These are phyloP conservation scores for Chymomyza caudatula DNA, from an alignment of 2,888 invertebrate species.

Conservation along the genomic window DNA sequence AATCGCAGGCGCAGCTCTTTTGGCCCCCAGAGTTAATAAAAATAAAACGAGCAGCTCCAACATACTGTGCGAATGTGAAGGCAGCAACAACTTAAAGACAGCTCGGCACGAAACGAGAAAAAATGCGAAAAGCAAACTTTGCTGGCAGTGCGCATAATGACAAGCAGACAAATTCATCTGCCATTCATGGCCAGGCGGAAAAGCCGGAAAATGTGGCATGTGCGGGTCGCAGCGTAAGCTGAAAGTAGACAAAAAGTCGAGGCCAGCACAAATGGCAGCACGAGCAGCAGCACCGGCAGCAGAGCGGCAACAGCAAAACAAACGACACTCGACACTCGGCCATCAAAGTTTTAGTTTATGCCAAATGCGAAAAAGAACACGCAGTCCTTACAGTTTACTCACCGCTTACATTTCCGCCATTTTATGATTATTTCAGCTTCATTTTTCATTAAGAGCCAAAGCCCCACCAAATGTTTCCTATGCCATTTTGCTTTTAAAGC, in stretches of 20 bases:
- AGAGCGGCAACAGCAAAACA: not conserved
- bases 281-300: not conserved
- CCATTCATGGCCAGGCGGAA: slow-evolving; percentile 41
- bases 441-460: slow-evolving; percentile 60
- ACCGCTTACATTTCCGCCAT: slow-evolving; percentile 52
- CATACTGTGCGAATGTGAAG: not conserved
- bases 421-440: slow-evolving; percentile 60
- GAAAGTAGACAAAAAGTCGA: slow-evolving; percentile 10
- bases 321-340: slow-evolving; percentile 2
- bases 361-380: slow-evolving; percentile 60
- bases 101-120: slow-evolving; percentile 1
- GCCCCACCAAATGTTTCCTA: slow-evolving; percentile 46
- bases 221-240: not conserved
- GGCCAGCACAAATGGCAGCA: slow-evolving; percentile 5
- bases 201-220: slow-evolving; percentile 24
- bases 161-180: slow-evolving; percentile 64
- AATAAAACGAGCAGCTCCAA: slow-evolving; percentile 6
- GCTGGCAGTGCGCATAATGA: slow-evolving; percentile 58
- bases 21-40: slow-evolving; percentile 39
- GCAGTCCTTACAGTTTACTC: slow-evolving; percentile 51
- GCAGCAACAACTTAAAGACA: slow-evolving; percentile 26
- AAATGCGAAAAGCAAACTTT: slow-evolving; percentile 44
- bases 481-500: slow-evolving; percentile 13
- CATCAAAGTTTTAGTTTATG: slow-evolving; percentile 51
- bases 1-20: slow-evolving; percentile 66